A percentile compares a stretch with the other conserved stretches of the same genome.
These are phyloP conservation scores for Sminthurinus aureus DNA, from an alignment of 2,888 invertebrate genomes.

Conservation along the genomic window DNA sequence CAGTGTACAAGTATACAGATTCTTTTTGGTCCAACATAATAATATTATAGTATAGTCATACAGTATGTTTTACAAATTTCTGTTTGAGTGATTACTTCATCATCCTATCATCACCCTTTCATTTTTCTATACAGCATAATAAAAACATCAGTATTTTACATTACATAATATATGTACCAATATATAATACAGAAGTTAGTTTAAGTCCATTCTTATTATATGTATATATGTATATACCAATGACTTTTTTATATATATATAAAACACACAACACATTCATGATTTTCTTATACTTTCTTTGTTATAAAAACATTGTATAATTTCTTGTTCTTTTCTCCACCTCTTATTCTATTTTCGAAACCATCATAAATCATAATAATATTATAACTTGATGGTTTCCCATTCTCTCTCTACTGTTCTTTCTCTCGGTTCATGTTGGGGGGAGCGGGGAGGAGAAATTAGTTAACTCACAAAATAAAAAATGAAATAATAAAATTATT, in stretches of 20 bases:
- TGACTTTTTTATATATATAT: not conserved
- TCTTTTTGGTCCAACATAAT: not conserved
- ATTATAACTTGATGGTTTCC: not conserved
- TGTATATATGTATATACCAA: not conserved
- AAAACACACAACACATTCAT: not conserved
- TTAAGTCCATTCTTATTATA: not conserved
- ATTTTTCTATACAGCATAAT: not conserved
- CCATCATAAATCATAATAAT: not conserved
- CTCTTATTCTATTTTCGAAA: not conserved
- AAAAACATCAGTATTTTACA: too few species aligned
- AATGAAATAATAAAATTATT: not conserved
- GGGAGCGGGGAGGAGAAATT: too few species aligned
- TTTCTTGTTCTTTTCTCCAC: not conserved
- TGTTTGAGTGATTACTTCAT: not conserved
- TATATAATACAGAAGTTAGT: not conserved
- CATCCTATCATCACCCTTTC: not conserved
- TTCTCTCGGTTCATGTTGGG: not conserved
- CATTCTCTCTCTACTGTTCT: not conserved
- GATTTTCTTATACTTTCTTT: not conserved
- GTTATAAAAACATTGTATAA: not conserved
- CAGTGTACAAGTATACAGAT: not conserved
- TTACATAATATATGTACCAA: not conserved
- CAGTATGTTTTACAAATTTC: too few species aligned
- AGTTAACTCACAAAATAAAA: not conserved
- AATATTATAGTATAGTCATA: not conserved